These are phyloP conservation scores for Labeo calbasu DNA, from an alignment of 2,797 vertebrate species.

Conservation along the genomic window DNA sequence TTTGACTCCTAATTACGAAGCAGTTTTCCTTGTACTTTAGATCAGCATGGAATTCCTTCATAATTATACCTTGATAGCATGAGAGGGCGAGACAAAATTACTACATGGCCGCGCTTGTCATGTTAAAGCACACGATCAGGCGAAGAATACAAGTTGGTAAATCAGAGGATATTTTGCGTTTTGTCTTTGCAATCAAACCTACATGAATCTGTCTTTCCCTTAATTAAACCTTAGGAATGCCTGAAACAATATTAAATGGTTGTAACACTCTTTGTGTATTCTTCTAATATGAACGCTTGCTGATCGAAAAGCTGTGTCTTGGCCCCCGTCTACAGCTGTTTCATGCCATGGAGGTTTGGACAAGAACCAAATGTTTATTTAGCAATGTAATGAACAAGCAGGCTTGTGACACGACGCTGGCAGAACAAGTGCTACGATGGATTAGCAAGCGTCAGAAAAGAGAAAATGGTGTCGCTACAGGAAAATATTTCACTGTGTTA, in stretches of 20 bases:
- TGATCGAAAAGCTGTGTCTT: conserved; percentile 20
- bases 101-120: background rate
- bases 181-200: background rate
- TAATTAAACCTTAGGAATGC: background rate
- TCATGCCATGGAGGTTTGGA: conserved; percentile 15
- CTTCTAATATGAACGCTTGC: background rate
- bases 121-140: background rate
- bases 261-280: background rate
- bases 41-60: conserved; percentile 37
- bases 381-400: conserved; percentile 47
- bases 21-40: conserved; percentile 34
- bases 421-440: conserved; percentile 7
- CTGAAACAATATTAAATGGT: background rate
- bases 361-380: conserved; percentile 40
- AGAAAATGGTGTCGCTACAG: background rate
- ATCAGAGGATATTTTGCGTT: background rate
- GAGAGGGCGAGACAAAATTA: conserved; percentile 23
- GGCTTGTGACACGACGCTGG: background rate
- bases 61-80: conserved; percentile 49
- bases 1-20: conserved; percentile 46
- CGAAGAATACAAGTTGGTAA: background rate
- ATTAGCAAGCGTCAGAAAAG: background rate
- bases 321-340: conserved; percentile 27
- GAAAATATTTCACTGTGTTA: conserved; percentile 11
- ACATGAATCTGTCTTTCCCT: background rate